phyloP scores from a whole-genome alignment of 2,888 invertebrate genomes.

The Lingula anatina region DNA sequence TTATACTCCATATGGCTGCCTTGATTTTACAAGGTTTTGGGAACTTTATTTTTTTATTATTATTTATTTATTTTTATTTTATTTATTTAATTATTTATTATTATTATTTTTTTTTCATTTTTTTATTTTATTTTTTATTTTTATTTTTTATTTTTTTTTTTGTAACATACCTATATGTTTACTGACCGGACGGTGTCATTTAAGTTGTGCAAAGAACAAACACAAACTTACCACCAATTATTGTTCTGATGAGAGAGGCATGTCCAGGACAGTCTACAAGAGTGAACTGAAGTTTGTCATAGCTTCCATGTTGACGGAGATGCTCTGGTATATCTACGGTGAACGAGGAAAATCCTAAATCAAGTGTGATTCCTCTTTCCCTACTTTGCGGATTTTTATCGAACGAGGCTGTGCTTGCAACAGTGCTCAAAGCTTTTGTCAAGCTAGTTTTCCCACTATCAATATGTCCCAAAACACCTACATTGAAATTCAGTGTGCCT shows the following conservation, averaged over 20 bases:
- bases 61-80: no score
- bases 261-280: slow-evolving; percentile 76
- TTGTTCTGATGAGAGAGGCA: slow-evolving; percentile 68
- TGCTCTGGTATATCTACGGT: slow-evolving; percentile 54
- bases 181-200: no score
- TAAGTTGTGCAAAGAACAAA: no score
- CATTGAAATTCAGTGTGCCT: slow-evolving; percentile 59
- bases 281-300: slow-evolving; percentile 60
- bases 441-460: slow-evolving; percentile 73
- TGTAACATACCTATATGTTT: no score
- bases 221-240: slow-evolving; percentile 62
- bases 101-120: no score
- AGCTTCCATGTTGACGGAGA: slow-evolving; percentile 27
- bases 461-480: slow-evolving; percentile 71
- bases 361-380: slow-evolving; percentile 69
- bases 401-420: slow-evolving; percentile 68
- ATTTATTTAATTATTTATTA: no score
- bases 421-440: slow-evolving; percentile 63
- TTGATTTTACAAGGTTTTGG: no score
- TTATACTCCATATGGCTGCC: no score
- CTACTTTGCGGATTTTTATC: slow-evolving; percentile 72
- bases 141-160: no score
- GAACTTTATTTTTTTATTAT: no score
- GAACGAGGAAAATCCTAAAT: slow-evolving; percentile 69
- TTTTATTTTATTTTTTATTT: no score